These are phyloP conservation scores for Labeo calbasu DNA, from an alignment of 2,797 vertebrate species.

Conservation along the genomic window DNA sequence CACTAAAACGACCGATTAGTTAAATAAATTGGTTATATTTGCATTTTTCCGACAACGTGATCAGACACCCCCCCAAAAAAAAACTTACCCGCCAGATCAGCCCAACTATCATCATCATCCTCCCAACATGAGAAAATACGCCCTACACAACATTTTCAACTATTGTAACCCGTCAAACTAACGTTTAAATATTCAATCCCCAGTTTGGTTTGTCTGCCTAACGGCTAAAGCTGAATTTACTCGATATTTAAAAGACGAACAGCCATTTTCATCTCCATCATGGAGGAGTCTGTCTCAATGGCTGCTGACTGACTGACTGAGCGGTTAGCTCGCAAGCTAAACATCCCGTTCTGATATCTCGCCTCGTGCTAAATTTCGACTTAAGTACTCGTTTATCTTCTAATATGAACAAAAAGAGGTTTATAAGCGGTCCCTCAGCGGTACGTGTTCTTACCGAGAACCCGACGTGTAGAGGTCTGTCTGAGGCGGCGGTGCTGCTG, in stretches of 20 bases:
- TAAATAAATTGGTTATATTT: not conserved
- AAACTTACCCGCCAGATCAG: conserved; percentile 42
- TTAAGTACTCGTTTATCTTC: not conserved
- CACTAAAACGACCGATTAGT: not conserved
- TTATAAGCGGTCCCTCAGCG: not conserved
- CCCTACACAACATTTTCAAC: not conserved
- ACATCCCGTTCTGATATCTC: not conserved
- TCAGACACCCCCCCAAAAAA: conserved; percentile 5
- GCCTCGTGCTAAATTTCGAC: not conserved
- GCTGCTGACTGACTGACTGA: conserved; percentile 70
- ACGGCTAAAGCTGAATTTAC: not conserved
- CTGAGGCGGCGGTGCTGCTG: conserved; percentile 65
- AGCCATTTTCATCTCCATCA: conserved; percentile 68
- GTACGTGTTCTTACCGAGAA: conserved; percentile 50
- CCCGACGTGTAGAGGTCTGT: conserved; percentile 34
- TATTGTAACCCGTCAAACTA: not conserved
- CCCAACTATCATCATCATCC: conserved; percentile 6
- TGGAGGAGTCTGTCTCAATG: conserved; percentile 77
- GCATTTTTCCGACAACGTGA: conserved; percentile 18
- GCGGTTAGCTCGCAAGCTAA: conserved; percentile 66
- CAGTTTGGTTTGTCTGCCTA: too few relatives aligned
- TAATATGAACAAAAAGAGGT: not conserved
- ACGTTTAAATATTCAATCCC: not conserved
- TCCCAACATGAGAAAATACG: not conserved
- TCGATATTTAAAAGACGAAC: conserved; percentile 33